Evolutionary conservation across 2,113 vertebrate genomes (phyloP).

Genomic region (Glaucidium brasilianum): DNA sequence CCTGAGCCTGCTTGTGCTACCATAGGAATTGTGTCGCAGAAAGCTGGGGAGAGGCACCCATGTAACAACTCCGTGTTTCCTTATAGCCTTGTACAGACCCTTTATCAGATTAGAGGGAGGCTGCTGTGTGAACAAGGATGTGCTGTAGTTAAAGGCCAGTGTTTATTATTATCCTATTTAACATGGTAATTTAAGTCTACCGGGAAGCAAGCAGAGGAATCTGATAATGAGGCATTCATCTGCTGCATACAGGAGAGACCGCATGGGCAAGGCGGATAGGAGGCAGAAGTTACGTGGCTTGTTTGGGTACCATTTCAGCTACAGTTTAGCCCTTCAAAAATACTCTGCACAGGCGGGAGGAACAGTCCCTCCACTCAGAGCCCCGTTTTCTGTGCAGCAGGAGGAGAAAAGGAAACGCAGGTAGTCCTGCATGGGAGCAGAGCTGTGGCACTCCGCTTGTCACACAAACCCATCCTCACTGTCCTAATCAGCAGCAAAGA

Average conservation of each 20-base stretch:
- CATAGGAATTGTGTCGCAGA: rapidly evolving
- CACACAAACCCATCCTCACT: not conserved
- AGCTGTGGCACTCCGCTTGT: not conserved
- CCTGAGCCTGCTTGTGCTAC: not conserved
- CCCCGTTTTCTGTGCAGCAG: rapidly evolving
- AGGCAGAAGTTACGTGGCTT: not conserved
- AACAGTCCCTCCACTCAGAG: not conserved
- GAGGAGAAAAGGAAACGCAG: rapidly evolving
- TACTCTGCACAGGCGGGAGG: not conserved
- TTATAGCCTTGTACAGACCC: not conserved
- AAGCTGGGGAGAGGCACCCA: not conserved
- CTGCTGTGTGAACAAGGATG: slow-evolving; percentile 41
- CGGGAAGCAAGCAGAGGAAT: not conserved
- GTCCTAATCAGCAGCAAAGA: not conserved
- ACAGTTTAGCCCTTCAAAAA: not conserved
- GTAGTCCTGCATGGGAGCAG: not conserved
- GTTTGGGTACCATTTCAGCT: not conserved
- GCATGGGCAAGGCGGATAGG: not conserved
- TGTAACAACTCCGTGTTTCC: not conserved
- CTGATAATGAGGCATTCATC: slow-evolving; percentile 18
- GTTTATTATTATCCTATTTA: slow-evolving; percentile 58
- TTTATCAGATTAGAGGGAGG: slow-evolving; percentile 35
- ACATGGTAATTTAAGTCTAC: slow-evolving; percentile 37
- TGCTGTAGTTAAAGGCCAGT: slow-evolving; percentile 30
- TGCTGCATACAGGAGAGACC: not conserved